phyloP scores from a whole-genome alignment of 2,797 vertebrate genomes.

The Loris lydekkerianus region DNA sequence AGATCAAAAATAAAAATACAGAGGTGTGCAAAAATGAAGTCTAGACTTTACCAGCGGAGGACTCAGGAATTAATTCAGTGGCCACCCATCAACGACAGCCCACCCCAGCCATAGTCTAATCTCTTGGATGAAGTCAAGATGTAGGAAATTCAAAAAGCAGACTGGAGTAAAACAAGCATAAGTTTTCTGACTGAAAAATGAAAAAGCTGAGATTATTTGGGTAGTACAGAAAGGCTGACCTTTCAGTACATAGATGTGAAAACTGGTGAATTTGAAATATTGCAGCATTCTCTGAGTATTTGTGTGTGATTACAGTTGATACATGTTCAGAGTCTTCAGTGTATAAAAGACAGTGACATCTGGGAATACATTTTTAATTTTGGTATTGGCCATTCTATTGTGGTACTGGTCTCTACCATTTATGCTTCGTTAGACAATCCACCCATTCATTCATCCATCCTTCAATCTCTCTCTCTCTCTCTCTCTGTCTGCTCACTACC shows the following conservation, averaged over 20 bases:
- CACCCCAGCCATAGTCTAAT: not conserved
- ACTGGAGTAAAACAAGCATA: not conserved
- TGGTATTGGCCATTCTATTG: not conserved
- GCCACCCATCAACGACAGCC: not conserved
- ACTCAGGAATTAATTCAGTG: not conserved
- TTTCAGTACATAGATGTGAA: not conserved
- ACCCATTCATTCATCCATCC: not conserved
- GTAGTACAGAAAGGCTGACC: not conserved
- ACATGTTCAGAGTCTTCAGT: not conserved
- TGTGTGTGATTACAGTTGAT: not conserved
- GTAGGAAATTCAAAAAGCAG: not conserved
- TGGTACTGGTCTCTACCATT: not conserved
- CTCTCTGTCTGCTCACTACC: too few relatives aligned
- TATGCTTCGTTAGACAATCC: not conserved
- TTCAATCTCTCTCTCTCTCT: not conserved
- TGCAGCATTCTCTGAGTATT: not conserved
- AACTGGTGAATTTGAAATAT: not conserved
- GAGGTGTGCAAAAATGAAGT: constrained; percentile 25
- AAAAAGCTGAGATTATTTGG: not conserved
- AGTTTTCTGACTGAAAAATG: constrained; percentile 11
- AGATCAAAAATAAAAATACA: not conserved
- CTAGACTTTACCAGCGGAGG: not conserved
- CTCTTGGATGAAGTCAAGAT: not conserved
- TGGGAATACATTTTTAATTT: constrained; percentile 28
- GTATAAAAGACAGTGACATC: not conserved